Conservation (phyloP, 2,888 invertebrate genomes). For the Ophonus ardosiacus region DNA sequence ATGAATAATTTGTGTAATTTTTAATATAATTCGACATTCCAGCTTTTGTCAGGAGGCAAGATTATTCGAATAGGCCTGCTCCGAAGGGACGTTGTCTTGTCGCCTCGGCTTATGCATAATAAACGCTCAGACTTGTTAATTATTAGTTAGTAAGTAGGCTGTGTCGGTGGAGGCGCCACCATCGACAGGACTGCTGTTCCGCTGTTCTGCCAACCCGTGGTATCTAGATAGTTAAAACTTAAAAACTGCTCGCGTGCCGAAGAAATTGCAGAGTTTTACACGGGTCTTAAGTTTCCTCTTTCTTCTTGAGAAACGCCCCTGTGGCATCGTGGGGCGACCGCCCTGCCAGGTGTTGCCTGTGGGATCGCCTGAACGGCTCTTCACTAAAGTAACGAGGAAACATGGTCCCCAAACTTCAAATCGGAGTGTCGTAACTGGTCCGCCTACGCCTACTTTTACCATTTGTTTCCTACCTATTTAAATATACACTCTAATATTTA, state of each 20-base stretch:
- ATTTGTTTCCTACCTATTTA: constrained; percentile 13
- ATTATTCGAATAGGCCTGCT: constrained; percentile 49
- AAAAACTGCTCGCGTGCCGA: constrained; percentile 48
- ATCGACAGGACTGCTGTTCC: constrained; percentile 7
- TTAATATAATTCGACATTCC: constrained; percentile 59
- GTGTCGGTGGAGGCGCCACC: constrained; percentile 35
- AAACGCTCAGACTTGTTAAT: constrained; percentile 68
- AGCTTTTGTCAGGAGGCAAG: constrained; percentile 54
- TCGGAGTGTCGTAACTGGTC: constrained; percentile 16
- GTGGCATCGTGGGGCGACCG: not conserved
- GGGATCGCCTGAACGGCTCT: constrained; percentile 39
- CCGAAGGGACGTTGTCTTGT: constrained; percentile 67
- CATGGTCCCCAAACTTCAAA: constrained; percentile 33
- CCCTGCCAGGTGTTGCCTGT: constrained; percentile 26
- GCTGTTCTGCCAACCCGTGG: not conserved
- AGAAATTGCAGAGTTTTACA: constrained; percentile 53
- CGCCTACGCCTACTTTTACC: not conserved
- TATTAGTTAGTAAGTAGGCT: constrained; percentile 63
- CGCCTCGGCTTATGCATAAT: constrained; percentile 71
- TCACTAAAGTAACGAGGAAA: constrained; percentile 37
- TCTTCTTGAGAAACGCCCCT: constrained; percentile 14
- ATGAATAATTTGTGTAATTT: constrained; percentile 59
- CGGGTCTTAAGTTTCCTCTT: constrained; percentile 42
- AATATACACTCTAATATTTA: constrained; percentile 4
- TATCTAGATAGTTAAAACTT: constrained; percentile 55